phyloP scores from a whole-genome alignment of 2,888 invertebrate genomes.

The Zhuqinia jingwanae region DNA sequence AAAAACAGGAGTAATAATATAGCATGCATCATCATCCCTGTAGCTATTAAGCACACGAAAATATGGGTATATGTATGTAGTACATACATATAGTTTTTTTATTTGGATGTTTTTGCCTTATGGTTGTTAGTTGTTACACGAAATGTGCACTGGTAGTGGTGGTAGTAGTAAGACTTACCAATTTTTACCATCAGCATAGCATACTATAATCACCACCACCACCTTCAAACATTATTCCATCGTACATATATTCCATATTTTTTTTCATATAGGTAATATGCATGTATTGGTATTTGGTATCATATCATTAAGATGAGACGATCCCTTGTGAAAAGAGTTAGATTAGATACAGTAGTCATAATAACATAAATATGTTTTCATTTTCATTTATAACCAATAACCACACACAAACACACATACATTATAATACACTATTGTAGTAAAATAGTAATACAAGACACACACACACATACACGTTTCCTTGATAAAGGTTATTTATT shows the following conservation, averaged over 20 bases:
- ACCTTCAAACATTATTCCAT: constrained; percentile 41
- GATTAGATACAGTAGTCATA: constrained; percentile 49
- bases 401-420: constrained; percentile 37
- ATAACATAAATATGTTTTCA: constrained; percentile 31
- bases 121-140: not conserved
- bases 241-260: not conserved
- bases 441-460: not conserved
- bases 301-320: constrained; percentile 6
- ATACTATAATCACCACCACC: not conserved
- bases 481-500: constrained; percentile 54
- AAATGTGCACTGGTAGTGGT: no score
- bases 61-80: no score
- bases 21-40: not conserved
- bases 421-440: not conserved
- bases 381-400: constrained; percentile 40
- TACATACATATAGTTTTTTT: no score
- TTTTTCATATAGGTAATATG: not conserved
- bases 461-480: constrained; percentile 45
- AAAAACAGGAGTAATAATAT: not conserved
- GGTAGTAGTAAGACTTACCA: no score
- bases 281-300: constrained; percentile 16
- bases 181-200: no score
- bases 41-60: no score
- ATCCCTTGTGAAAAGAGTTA: constrained; percentile 52
- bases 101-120: constrained; percentile 41